A percentile compares a stretch with the other conserved stretches of the same genome.
Conservation (phyloP, 2,888 invertebrate genomes). For the Sesia apiformis region DNA sequence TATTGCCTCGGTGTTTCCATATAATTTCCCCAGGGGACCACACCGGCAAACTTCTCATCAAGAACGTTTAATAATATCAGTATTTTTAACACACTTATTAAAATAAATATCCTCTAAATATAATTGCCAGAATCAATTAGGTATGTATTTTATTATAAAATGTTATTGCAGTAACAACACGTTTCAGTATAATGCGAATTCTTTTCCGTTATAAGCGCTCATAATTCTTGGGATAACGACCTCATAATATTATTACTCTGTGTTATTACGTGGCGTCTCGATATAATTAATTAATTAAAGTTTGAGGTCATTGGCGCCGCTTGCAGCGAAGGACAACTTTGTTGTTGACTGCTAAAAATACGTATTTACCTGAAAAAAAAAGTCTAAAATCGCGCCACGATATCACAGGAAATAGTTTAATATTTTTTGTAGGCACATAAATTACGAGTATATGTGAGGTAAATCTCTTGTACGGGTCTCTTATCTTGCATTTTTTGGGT, state of each 20-base stretch:
- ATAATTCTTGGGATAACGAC: constrained; percentile 14
- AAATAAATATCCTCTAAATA: neutral
- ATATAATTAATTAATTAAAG: constrained; percentile 19
- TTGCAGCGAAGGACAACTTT: neutral
- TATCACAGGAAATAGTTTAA: no score
- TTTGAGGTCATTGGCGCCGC: constrained; percentile 13
- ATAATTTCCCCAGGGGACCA: constrained; percentile 44
- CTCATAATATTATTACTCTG: constrained; percentile 13
- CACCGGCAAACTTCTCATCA: constrained; percentile 25
- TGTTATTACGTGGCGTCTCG: constrained; percentile 14
- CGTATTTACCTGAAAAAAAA: no score
- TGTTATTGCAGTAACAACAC: neutral
- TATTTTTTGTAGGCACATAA: no score
- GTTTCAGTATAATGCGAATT: neutral
- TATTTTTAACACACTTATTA: constrained; percentile 18
- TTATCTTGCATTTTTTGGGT: no score
- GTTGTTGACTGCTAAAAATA: neutral
- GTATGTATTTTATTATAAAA: neutral
- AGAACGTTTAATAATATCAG: constrained; percentile 36
- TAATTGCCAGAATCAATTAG: neutral
- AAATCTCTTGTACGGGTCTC: no score
- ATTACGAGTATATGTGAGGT: no score
- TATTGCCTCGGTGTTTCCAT: constrained; percentile 36
- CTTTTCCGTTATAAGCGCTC: constrained; percentile 10
- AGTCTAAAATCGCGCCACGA: no score